A percentile compares a stretch with the other conserved stretches of the same genome.
These are phyloP conservation scores for Empidonax traillii DNA, from an alignment of 2,113 vertebrate genomes.

Conservation along the genomic window DNA sequence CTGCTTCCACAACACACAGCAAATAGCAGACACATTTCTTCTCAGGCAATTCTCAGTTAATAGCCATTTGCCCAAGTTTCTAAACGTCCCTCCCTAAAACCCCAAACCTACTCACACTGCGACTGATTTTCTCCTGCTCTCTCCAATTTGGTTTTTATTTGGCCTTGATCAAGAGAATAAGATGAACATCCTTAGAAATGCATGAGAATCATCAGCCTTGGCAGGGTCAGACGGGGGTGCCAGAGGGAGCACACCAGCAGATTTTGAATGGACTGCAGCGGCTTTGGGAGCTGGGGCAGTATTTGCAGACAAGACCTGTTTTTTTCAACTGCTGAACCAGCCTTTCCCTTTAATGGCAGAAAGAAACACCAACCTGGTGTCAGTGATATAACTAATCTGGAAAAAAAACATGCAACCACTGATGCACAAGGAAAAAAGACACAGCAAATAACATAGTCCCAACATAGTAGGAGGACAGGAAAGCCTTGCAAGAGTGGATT, in stretches of 20 bases:
- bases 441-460: neutral
- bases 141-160: neutral
- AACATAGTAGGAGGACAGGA: rapidly evolving
- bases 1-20: neutral
- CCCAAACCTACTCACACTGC: neutral
- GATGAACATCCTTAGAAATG: neutral
- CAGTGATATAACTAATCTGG: neutral
- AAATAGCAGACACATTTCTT: neutral
- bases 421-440: neutral
- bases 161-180: neutral
- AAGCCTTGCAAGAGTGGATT: neutral
- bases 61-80: neutral
- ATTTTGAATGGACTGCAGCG: neutral
- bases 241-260: neutral
- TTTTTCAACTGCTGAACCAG: neutral
- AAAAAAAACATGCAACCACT: neutral
- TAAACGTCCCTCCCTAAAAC: neutral
- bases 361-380: neutral
- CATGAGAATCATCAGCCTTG: neutral
- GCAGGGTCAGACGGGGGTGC: neutral
- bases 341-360: neutral
- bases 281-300: neutral
- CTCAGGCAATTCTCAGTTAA: neutral
- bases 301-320: neutral
- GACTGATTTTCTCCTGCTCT: neutral